Evolutionary conservation across 1,140 invertebrate species (phyloP), one percentile per base, ranked within the genome.

Genomic region (Hylaeus anthracinus): DNA sequence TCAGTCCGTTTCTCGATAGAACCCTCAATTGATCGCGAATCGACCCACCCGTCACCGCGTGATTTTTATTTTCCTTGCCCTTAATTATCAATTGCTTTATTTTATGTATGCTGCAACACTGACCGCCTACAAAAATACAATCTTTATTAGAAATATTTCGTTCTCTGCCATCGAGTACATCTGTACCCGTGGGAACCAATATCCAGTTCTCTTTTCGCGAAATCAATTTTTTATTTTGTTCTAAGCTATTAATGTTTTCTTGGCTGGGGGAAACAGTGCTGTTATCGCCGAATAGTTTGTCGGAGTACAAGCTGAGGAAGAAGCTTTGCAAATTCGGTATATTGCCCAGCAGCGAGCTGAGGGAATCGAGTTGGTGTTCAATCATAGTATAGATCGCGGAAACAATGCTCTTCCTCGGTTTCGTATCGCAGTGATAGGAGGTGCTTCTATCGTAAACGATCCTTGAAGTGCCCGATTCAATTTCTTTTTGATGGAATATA

Each of bases 81-180:
- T 79, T 76, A 9, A 89, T 85, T 74, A 90, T 88, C 41, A 82
- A 81, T 5, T 83, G 86, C 48, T 61, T 90, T 14, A 88, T 70
- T 64, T 63, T 55, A 5, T 56, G 83, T 41, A 80, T 55, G 26
- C 12, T 41, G 5, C 9, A 41, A 14, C 4, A 74, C 15, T 3
- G 39, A 14, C 61, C 61, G 56, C 12, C 48, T 1, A 41, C 53
- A 12, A 55, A 79, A 71, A 79, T 6, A 1, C 45, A 71, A n/a
- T 43, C 45, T 9, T 15, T n/a, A 9, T 2, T 5, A 5, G 51
- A 15, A 12, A 15, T 51, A 1, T 12, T 9, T 3, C 6, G 14
- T 6, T 72, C 48, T 1, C n/a, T 3, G 6, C 12, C 37, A 6
- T 45, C 12, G 10, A 2, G 14, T 58, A 1, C 39, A 8, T 43